A percentile compares a stretch with the other conserved stretches of the same genome.
Evolutionary conservation across 2,888 invertebrate species (phyloP).

Genomic region (Drosophila basisetae): DNA sequence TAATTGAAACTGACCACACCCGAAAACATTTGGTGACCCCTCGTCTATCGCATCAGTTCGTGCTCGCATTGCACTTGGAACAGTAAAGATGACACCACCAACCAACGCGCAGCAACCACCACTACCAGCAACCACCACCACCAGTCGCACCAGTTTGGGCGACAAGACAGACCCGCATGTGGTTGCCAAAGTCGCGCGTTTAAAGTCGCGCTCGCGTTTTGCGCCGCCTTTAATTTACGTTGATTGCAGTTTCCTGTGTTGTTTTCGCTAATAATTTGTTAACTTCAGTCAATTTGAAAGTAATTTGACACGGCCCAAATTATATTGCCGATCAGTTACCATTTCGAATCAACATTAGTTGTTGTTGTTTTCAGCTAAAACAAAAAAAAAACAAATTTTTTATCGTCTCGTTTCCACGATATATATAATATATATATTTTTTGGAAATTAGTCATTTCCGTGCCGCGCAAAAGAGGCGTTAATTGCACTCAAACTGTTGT

Average conservation of each 20-base stretch:
- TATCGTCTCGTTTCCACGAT: slow-evolving; percentile 13
- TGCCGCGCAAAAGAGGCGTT: slow-evolving; percentile 60
- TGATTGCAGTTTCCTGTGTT: slow-evolving; percentile 70
- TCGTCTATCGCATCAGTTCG: slow-evolving; percentile 12
- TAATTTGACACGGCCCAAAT: slow-evolving; percentile 68
- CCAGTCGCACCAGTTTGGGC: slow-evolving; percentile 30
- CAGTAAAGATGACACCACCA: slow-evolving; percentile 28
- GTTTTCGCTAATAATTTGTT: slow-evolving; percentile 50
- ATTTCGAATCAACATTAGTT: slow-evolving; percentile 34
- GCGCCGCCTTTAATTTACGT: slow-evolving; percentile 44
- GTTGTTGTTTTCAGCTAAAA: neutral
- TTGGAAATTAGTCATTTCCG: slow-evolving; percentile 74
- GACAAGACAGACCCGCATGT: slow-evolving; percentile 23
- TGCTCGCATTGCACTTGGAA: slow-evolving; percentile 33
- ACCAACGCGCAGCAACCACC: neutral
- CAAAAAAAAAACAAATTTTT: slow-evolving; percentile 14
- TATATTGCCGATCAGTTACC: slow-evolving; percentile 61
- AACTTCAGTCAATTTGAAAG: slow-evolving; percentile 68
- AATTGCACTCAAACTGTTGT: slow-evolving; percentile 74
- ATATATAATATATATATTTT: neutral
- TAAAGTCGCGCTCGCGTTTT: slow-evolving; percentile 35
- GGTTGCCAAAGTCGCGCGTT: slow-evolving; percentile 18
- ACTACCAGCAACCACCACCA: slow-evolving; percentile 13
- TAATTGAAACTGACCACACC: slow-evolving; percentile 40
- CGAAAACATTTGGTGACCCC: slow-evolving; percentile 33